Evolutionary conservation across 2,113 vertebrate species (phyloP), one percentile per base, ranked within the genome.

Genomic region (Origma solitaria): DNA sequence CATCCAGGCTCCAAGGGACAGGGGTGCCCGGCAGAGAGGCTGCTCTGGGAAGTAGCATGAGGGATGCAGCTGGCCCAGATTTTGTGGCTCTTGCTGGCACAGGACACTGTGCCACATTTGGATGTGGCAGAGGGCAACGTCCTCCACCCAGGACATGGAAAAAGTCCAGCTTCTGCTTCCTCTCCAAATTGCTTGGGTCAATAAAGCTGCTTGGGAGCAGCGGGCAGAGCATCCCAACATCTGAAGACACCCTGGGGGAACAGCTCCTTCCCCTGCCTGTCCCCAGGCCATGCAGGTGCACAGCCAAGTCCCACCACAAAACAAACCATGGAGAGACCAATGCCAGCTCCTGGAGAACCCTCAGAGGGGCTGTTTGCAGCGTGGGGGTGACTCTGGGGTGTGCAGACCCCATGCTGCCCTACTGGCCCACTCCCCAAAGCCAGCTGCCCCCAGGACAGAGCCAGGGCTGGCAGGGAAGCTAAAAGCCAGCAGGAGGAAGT

Each of bases 341-440:
- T 22, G 61, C 3, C 37, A 79, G 53, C 61, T 31, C 30, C 77
- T 3, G 7, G 18, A 23, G 82, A 47, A 3, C 1, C 16, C 64
- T 22, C 9, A 3, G 45, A 23, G 69, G 6, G 22, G 51, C 42
- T 44, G 37, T 15, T 2, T 4, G 68, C 76, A 58, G 66, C 0
- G 1, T 3, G 16, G 40, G n/a, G 23, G 44, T 3, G 5, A 7
- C 45, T 50, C 2, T 2, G 0, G 9, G 2, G 38, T 1, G 1
- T 0, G 7, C 6, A 8, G 38, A 9, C 24, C 10, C 25, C 25
- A 1, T 1, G 0, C 1, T 0, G 35, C 20, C 21, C 58, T 15
- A 0, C 27, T 50, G 2, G 0, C 40, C 56, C 5, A 3, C 18
- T 14, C 27, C 10, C 50, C 68, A 42, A 13, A 23, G 2, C 27